phyloP scores from a whole-genome alignment of 2,888 invertebrate genomes.

The Ormia ochracea region DNA sequence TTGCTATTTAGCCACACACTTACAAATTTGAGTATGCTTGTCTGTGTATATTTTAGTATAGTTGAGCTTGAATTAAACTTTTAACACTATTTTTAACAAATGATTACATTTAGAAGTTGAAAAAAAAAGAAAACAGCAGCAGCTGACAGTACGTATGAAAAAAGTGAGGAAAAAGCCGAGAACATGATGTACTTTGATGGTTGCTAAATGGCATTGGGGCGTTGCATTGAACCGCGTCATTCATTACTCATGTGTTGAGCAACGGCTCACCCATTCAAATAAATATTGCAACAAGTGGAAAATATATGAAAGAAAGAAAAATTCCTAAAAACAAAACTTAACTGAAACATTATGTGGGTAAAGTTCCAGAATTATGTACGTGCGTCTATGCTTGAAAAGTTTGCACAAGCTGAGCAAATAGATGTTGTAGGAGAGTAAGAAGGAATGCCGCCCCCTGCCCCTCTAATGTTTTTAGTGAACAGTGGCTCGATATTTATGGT shows the following conservation, averaged over 20 bases:
- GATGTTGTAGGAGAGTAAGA: conserved; percentile 39
- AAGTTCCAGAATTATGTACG: conserved; percentile 45
- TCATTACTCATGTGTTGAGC: conserved; percentile 52
- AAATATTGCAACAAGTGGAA: background rate
- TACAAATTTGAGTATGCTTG: background rate
- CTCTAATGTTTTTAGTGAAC: background rate
- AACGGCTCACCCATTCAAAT: conserved; percentile 13
- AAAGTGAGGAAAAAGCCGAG: background rate
- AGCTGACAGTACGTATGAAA: background rate
- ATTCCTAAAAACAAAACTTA: conserved; percentile 9
- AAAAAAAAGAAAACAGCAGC: background rate
- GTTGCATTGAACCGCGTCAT: conserved; percentile 57
- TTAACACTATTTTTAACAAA: conserved; percentile 59
- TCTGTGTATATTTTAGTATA: background rate
- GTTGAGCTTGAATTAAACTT: conserved; percentile 28
- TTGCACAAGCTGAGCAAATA: conserved; percentile 3
- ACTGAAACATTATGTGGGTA: background rate
- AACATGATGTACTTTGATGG: conserved; percentile 34
- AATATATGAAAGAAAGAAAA: background rate
- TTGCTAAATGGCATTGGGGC: conserved; percentile 60
- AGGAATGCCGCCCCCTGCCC: background rate
- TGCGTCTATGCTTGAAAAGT: conserved; percentile 11
- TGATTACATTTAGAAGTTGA: conserved; percentile 51
- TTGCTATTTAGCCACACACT: conserved; percentile 20
- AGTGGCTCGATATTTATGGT: conserved; percentile 33